Percentiles rank a stretch among this genome's conserved stretches.
Conservation (phyloP, 2,888 invertebrate species). For the Xestoiulus laeticollis region DNA sequence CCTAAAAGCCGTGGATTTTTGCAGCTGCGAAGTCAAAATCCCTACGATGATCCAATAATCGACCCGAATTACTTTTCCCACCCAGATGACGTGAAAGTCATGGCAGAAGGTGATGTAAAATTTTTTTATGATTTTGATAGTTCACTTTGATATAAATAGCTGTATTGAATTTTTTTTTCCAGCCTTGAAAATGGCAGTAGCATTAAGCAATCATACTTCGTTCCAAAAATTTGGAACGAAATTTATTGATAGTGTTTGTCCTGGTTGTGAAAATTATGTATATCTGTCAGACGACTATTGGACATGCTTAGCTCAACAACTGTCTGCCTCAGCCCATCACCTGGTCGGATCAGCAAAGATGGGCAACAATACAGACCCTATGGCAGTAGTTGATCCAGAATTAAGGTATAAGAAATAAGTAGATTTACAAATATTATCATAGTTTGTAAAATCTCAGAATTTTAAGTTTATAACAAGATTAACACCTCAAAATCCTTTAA, state of each 20-base stretch:
- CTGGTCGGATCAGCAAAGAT: conserved; percentile 52
- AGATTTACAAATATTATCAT: not conserved
- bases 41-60: not conserved
- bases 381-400: conserved; percentile 52
- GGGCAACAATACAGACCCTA: conserved; percentile 51
- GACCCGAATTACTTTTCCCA: not conserved
- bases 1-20: not conserved
- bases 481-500: no score
- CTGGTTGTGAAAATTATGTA: conserved; percentile 40
- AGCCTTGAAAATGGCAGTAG: not conserved
- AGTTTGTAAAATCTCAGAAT: no score
- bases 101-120: not conserved
- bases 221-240: conserved; percentile 44
- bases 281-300: conserved; percentile 50
- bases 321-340: conserved; percentile 52
- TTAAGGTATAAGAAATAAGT: no score
- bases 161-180: not conserved
- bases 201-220: not conserved
- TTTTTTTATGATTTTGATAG: no score
- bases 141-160: no score
- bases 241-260: not conserved
- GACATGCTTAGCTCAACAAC: conserved; percentile 40
- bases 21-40: not conserved
- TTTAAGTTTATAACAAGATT: no score
- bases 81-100: not conserved